These are phyloP conservation scores for Etheostoma perlongum DNA, from an alignment of 2,797 vertebrate species.

Conservation along the genomic window DNA sequence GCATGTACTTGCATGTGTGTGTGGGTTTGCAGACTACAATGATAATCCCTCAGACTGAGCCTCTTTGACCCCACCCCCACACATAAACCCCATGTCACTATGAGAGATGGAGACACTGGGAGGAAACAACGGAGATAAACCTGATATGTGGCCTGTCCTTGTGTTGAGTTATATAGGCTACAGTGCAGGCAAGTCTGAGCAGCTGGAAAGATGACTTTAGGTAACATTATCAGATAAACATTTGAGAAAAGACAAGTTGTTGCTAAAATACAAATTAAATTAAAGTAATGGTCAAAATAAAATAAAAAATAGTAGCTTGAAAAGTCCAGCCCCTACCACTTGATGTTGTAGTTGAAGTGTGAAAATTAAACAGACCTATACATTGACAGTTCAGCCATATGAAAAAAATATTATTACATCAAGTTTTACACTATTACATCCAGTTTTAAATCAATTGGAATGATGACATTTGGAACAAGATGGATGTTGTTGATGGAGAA, in stretches of 20 bases:
- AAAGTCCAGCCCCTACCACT: neutral
- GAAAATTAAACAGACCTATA: neutral
- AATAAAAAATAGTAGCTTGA: neutral
- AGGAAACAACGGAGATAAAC: conserved; percentile 53
- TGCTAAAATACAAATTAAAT: neutral
- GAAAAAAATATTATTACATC: neutral
- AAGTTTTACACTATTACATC: neutral
- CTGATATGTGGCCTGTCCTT: conserved; percentile 16
- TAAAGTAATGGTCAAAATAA: neutral
- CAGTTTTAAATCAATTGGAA: neutral
- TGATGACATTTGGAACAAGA: neutral
- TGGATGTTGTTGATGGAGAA: neutral
- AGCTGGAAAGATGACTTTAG: neutral
- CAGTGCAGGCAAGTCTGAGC: neutral
- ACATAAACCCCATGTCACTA: conserved; percentile 67
- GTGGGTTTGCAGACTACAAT: conserved; percentile 55
- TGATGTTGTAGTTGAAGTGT: neutral
- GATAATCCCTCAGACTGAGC: conserved; percentile 83
- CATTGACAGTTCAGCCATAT: neutral
- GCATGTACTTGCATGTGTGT: conserved; percentile 9
- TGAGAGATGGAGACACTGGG: conserved; percentile 44
- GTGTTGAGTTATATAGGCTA: neutral
- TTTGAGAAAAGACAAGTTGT: neutral
- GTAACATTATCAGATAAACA: too few species aligned
- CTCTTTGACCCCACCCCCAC: conserved; percentile 75